A percentile compares a stretch with the other conserved stretches of the same genome.
Conservation (phyloP, 35 echinoderm and acorn worm species). For the Ophiothrix spiculata region DNA sequence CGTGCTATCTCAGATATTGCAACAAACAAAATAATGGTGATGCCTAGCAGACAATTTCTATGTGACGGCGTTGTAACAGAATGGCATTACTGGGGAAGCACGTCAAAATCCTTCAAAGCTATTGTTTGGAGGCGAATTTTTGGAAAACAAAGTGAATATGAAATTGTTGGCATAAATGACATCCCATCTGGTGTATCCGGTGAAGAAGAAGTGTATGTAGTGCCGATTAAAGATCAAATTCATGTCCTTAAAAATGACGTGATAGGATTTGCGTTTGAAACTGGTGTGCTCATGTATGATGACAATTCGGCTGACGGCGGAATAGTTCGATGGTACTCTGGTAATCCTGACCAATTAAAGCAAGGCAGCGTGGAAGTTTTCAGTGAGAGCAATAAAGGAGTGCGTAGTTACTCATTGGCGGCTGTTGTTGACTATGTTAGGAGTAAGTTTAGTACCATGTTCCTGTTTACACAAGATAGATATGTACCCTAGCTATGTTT, state of each 20-base stretch:
- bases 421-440: too few relatives aligned
- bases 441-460: too few relatives aligned
- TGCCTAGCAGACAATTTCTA: neutral
- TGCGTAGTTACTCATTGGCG: too few relatives aligned
- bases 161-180: neutral
- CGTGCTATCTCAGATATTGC: neutral
- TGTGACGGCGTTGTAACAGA: neutral
- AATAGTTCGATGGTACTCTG: neutral
- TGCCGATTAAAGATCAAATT: neutral
- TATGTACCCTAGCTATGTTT: too few relatives aligned
- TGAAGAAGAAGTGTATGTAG: neutral
- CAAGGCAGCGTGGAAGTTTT: neutral
- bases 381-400: neutral
- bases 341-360: neutral
- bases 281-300: neutral
- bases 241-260: neutral
- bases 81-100: neutral
- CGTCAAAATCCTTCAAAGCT: neutral
- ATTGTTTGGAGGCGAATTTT: neutral
- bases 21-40: neutral
- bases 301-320: neutral
- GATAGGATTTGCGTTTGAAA: neutral
- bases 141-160: neutral
- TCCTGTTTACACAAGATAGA: too few relatives aligned
- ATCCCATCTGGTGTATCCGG: neutral